Evolutionary conservation across 2,797 vertebrate species (phyloP), one percentile per base, ranked within the genome.

Genomic region (Argentina silus): DNA sequence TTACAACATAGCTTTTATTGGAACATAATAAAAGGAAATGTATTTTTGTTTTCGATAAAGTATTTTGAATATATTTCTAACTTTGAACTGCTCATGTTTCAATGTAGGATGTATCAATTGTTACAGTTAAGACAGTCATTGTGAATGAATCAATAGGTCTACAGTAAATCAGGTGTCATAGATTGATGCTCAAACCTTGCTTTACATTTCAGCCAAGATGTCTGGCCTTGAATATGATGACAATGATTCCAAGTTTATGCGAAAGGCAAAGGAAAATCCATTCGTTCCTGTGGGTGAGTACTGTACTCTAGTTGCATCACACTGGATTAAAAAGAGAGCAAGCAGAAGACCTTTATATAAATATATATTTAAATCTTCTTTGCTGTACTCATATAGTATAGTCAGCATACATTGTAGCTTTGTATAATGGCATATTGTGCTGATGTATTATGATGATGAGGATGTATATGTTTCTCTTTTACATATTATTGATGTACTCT

Each of bases 191-290:
- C 7, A 68, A 50, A 19, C 4, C 12, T 12, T 3, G 15, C 14
- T 66, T 57, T 42, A 44, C 42, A 7, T 50, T 69, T 59, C 76
- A 90, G 88, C 64, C 78, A 91, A 76, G 15, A 97, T 98, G 96
- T 93, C 95, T 23, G 66, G 83, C 0, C 0, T 81, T 27, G 75
- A 83, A 2, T 89, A 88, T 15, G 88, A 92, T 0, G 93, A 95
- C 0, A 92, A 93, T 85, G 94, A 95, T 0, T 95, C 96, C 0
- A 98, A 96, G 84, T 84, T 98, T 3, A 56, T 96, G 45, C 92
- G 90, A 11, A 98, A 98, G 86, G 94, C 92, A 70, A 97, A 93
- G 83, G 96, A 98, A 79, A 95, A 95, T 0, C 97, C 96, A 0
- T 98, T 98, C 73, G 96, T 98, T 47, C 96, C 96, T 8, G 23